Base-by-base conservation (phyloP, 2,888 invertebrate genomes). In the Agriopis aurantiaria region DNA sequence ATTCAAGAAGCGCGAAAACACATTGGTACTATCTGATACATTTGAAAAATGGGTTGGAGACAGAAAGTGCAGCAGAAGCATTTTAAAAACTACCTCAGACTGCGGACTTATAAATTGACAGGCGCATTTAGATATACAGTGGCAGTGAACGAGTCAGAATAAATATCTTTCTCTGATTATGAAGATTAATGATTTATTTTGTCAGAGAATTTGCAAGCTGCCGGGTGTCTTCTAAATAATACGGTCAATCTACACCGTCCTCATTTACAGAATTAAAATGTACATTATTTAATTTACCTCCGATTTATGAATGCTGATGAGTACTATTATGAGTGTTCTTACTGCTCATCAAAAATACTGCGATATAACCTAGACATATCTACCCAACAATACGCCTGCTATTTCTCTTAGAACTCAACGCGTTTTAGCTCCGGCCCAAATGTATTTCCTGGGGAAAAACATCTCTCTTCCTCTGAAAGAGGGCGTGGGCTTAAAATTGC, bases 311-410 rank as follows among this genome's bases (percentile, higher is more conserved):
- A 8, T 10, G 0, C 9, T 0, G 5, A 23, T 9, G 23, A 9
- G 4, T 23, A 9, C 9, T 14, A 14, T 12, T 7, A 3, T 10
- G 5, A 52, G 14, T 51, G 17, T 14, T 43, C 66, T 49, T 67
- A 61, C 66, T 11, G 61, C 12, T 11, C 3, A 4, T 8, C 33
- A 23, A 41, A 7, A 43, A 14, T 67, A 61, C 43, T 55, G 66
- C n/a, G 6, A 46, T 23, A 61, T 49, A 79, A 49, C 60, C 60
- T 49, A 61, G 66, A 53, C 62, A 84, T 80, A 80, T 80, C 75
- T 77, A 80, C 78, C 77, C 79, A 77, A 84, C 82, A 84, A 82
- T 85, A 83, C 82, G 82, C 75, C 79, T 70, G 75, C 78, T 81
- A 80, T 84, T 82, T 82, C 80, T 81, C 78, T 76, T 73, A 75